These are phyloP conservation scores for Centroberyx gerrardi DNA, from an alignment of 2,797 vertebrate genomes.

Conservation along the genomic window DNA sequence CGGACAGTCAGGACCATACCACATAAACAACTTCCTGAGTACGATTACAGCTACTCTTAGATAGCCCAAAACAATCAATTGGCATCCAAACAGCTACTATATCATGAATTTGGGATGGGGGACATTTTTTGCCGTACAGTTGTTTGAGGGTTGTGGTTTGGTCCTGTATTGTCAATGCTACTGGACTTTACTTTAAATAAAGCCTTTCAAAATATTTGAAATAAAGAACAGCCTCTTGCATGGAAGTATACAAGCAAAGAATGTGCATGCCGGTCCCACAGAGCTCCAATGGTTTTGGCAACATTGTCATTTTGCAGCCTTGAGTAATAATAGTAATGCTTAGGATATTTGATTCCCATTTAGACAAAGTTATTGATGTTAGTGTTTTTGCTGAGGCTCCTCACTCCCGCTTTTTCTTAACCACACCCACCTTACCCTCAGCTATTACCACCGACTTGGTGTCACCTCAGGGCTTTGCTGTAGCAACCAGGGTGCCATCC, in stretches of 20 bases:
- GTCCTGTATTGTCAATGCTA: constrained; percentile 36
- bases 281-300: constrained; percentile 29
- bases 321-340: background rate
- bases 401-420: constrained; percentile 36
- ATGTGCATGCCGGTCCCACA: constrained; percentile 53
- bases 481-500: constrained; percentile 36
- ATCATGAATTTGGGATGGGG: background rate
- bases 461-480: constrained; percentile 28
- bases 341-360: constrained; percentile 17
- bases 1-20: constrained; percentile 73
- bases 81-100: background rate
- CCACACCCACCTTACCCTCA: constrained; percentile 25
- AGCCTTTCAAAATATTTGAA: background rate
- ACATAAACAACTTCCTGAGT: constrained; percentile 34
- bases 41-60: background rate
- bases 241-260: constrained; percentile 35
- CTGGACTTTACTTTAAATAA: constrained; percentile 1
- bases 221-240: constrained; percentile 38
- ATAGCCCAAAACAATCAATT: background rate
- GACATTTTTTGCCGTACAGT: background rate
- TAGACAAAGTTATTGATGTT: background rate
- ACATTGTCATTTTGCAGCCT: constrained; percentile 35
- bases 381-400: constrained; percentile 17
- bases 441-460: constrained; percentile 18
- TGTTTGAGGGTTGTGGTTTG: constrained; percentile 54